Base-by-base conservation (phyloP, 2,888 invertebrate genomes). In the Zygogramma bicolorata region DNA sequence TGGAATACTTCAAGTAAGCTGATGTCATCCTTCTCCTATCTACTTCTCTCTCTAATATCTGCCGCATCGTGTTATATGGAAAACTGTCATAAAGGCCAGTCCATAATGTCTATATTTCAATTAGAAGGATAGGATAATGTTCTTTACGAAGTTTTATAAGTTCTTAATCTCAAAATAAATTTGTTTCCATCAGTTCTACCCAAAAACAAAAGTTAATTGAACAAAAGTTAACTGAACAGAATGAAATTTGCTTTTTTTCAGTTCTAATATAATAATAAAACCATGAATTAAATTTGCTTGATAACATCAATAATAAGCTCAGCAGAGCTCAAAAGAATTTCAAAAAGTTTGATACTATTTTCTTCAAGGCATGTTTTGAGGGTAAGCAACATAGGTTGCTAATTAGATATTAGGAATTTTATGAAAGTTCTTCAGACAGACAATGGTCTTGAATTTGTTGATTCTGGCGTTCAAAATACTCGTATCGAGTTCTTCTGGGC, bases 351-450 rank as follows among this genome's bases (percentile, higher is more conserved):
- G 13, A 57, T 13, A 20, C 3, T 27, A 57, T 8, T 57, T 57
- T 57, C 25, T 57, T 22, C 25, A 27, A 57, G 25, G 27, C 27
- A 40, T 40, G 25, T 57, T 3, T 57, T 57, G 57, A 57, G 57
- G 25, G 57, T 57, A 57, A 57, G 25, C 57, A 57, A 57, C 57
- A 57, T 57, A 57, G 25, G n/a, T n/a, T n/a, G n/a, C n/a, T n/a
- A n/a, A n/a, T n/a, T n/a, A n/a, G n/a, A n/a, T n/a, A n/a, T n/a
- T n/a, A n/a, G n/a, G n/a, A n/a, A n/a, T n/a, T n/a, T n/a, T n/a
- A n/a, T n/a, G n/a, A n/a, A n/a, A n/a, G n/a, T 57, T 57, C 57
- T 25, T 1, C 2, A 27, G 25, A 57, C 57, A 4, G 40, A 40
- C 13, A 40, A 40, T 40, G 40, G 40, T 40, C 40, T 40, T n/a